A percentile compares a stretch with the other conserved stretches of the same genome.
These are phyloP conservation scores for Vespertilio murinus DNA, from an alignment of 2,797 vertebrate species.

Conservation along the genomic window DNA sequence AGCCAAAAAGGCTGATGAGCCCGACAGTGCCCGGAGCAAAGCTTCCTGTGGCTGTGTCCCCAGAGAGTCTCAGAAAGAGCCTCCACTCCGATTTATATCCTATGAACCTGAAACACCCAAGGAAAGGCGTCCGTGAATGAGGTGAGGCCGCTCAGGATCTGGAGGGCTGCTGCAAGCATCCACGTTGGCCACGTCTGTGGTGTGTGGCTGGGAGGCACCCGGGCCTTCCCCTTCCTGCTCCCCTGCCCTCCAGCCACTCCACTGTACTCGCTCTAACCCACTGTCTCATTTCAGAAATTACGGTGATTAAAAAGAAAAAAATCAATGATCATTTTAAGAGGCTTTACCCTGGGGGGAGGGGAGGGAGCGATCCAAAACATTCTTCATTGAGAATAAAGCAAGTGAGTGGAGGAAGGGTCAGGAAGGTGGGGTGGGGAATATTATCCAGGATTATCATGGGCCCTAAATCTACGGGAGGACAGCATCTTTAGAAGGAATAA, in stretches of 20 bases:
- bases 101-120: neutral
- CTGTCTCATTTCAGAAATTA: conserved; percentile 30
- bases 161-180: neutral
- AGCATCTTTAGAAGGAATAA: neutral
- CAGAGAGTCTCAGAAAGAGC: neutral
- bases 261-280: neutral
- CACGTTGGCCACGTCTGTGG: neutral
- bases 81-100: neutral
- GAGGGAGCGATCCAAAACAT: neutral
- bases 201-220: neutral
- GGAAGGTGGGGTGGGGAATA: neutral
- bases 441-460: neutral
- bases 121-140: neutral
- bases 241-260: neutral
- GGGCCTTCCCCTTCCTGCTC: too few species aligned
- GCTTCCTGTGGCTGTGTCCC: neutral
- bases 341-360: neutral
- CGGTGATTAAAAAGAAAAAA: neutral
- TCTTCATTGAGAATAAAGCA: conserved; percentile 10
- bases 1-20: neutral
- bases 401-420: neutral
- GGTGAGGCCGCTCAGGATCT: neutral
- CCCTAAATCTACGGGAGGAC: neutral
- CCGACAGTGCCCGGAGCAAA: neutral
- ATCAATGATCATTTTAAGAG: neutral